These are phyloP conservation scores for Tryphoninae sp. DNA, from an alignment of 2,888 invertebrate genomes.

Conservation along the genomic window DNA sequence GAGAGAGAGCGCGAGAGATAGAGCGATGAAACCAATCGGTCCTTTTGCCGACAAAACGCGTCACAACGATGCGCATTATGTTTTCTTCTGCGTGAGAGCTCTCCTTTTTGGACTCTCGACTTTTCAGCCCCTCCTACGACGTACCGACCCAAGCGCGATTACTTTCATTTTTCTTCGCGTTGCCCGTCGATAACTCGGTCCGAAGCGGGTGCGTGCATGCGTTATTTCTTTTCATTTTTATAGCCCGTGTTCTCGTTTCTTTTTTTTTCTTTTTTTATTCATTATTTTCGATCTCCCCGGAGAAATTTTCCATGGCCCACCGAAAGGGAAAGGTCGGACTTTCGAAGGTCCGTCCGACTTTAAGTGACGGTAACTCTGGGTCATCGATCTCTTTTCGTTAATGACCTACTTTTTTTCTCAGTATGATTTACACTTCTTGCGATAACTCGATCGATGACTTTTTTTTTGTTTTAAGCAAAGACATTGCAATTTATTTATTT, in stretches of 20 bases:
- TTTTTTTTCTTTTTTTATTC: not conserved
- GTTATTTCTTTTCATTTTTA: not conserved
- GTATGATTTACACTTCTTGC: too few relatives aligned
- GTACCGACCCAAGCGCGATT: slow-evolving; percentile 45
- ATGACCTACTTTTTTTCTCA: too few relatives aligned
- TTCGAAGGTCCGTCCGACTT: not conserved
- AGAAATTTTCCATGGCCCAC: not conserved
- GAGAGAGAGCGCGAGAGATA: not conserved
- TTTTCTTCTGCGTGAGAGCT: slow-evolving; percentile 37
- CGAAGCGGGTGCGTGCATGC: slow-evolving; percentile 15
- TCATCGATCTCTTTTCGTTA: not conserved
- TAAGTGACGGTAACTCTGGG: not conserved
- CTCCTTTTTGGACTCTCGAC: slow-evolving; percentile 55
- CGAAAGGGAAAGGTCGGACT: slow-evolving; percentile 2
- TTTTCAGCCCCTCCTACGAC: slow-evolving; percentile 41
- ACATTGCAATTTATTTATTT: too few relatives aligned
- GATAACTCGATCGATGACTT: not conserved
- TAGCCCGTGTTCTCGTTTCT: not conserved
- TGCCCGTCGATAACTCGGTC: slow-evolving; percentile 46
- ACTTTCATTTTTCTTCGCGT: slow-evolving; percentile 72
- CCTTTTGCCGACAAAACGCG: slow-evolving; percentile 37
- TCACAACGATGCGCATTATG: slow-evolving; percentile 51
- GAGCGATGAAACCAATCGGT: slow-evolving; percentile 41
- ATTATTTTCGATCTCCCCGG: not conserved
- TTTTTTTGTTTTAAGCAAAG: slow-evolving; percentile 14